A percentile compares a stretch with the other conserved stretches of the same genome.
These are phyloP conservation scores for Sarcophaga bullata DNA, from an alignment of 1,140 invertebrate species.

Conservation along the genomic window DNA sequence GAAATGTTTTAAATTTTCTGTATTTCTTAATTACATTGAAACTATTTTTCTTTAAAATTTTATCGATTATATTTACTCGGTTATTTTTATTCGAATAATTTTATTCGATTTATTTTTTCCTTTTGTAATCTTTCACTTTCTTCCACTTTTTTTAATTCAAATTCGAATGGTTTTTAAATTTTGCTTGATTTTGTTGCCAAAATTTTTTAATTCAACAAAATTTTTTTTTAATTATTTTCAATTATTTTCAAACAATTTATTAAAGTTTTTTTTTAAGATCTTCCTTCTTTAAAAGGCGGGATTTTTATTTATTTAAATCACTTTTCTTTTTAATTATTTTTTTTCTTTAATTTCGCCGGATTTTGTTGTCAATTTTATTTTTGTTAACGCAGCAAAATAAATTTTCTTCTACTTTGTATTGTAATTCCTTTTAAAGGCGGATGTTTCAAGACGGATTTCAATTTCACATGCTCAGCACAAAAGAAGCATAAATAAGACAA, in stretches of 20 bases:
- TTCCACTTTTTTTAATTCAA: conserved; percentile 19
- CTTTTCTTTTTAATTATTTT: not conserved
- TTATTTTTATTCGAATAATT: conserved; percentile 9
- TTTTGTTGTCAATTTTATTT: too few relatives aligned
- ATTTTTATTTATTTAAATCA: conserved; percentile 5
- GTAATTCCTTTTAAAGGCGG: conserved; percentile 5
- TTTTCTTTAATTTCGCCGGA: not conserved
- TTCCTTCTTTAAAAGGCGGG: not conserved
- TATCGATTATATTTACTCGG: not conserved
- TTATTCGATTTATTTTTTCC: not conserved
- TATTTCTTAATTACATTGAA: too few relatives aligned
- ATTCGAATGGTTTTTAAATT: not conserved
- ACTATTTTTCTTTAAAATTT: not conserved
- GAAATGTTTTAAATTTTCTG: too few relatives aligned
- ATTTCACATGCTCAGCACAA: not conserved
- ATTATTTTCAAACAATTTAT: not conserved
- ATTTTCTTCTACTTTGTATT: not conserved
- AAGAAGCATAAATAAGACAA: not conserved
- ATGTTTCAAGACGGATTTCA: conserved; percentile 33
- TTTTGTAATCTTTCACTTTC: too few relatives aligned
- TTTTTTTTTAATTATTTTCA: not conserved
- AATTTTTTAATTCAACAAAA: too few relatives aligned
- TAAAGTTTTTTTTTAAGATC: too few relatives aligned
- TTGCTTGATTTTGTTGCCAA: not conserved
- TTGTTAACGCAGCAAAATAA: not conserved